Conservation (phyloP, 1,140 invertebrate species). For the Heliconius melpomene region DNA sequence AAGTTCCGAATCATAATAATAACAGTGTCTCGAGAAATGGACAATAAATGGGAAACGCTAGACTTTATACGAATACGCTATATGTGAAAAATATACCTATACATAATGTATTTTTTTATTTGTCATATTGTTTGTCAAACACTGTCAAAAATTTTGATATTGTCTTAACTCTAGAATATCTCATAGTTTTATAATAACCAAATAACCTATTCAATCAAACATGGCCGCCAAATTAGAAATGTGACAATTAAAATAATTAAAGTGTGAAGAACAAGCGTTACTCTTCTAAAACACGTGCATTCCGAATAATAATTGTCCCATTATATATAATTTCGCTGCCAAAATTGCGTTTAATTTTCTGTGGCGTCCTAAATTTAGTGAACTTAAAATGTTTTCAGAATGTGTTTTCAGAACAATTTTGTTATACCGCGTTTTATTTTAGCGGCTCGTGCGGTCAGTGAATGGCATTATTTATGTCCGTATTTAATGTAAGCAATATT, state of each 20-base stretch:
- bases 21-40: too few relatives aligned
- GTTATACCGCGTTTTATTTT: constrained; percentile 36
- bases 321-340: constrained; percentile 19
- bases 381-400: constrained; percentile 35
- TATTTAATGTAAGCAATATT: constrained; percentile 36
- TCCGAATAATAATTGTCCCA: neutral
- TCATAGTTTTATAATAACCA: neutral
- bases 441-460: constrained; percentile 33
- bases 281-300: constrained; percentile 4
- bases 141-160: too few relatives aligned
- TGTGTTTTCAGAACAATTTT: constrained; percentile 36
- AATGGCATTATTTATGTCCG: constrained; percentile 37
- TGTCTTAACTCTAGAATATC: too few relatives aligned
- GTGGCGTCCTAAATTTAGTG: constrained; percentile 38
- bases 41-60: too few relatives aligned
- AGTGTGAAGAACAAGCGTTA: neutral
- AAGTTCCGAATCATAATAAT: too few relatives aligned
- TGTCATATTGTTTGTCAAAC: too few relatives aligned
- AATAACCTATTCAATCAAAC: neutral
- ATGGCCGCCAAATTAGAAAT: neutral
- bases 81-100: too few relatives aligned
- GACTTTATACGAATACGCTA: too few relatives aligned
- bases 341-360: constrained; percentile 38
- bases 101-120: too few relatives aligned
- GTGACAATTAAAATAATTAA: neutral